phyloP scores from a whole-genome alignment of 1,140 invertebrate species.

The Plodia interpunctella region DNA sequence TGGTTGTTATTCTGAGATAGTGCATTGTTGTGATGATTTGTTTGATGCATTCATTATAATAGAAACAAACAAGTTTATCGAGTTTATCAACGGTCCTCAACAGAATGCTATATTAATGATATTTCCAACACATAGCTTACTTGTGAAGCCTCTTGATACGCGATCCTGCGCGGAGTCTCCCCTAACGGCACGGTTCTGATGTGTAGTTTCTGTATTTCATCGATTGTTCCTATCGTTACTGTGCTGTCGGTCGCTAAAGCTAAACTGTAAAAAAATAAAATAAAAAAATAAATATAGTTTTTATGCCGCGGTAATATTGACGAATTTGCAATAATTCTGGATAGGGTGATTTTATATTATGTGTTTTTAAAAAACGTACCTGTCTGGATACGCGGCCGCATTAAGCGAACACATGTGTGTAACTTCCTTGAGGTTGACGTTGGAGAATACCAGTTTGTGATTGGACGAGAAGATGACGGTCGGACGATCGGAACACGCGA shows the following conservation, averaged over 20 bases:
- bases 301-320: no score
- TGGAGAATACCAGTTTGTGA: conserved; percentile 99
- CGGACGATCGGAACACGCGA: conserved; percentile 98
- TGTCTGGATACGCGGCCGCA: conserved; percentile 95
- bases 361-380: no score
- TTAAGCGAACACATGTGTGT: conserved; percentile 99
- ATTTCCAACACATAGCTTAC: no score
- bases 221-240: conserved; percentile 98
- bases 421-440: conserved; percentile 98
- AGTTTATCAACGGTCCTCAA: no score
- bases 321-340: no score
- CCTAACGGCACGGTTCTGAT: conserved; percentile 96
- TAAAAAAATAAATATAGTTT: no score
- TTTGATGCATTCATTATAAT: no score
- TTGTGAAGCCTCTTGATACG: conserved; percentile 95
- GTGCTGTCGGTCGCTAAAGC: conserved; percentile 95
- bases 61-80: no score
- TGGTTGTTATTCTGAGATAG: no score
- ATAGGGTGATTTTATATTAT: no score
- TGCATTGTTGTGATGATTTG: no score
- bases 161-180: conserved; percentile 95
- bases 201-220: conserved; percentile 99
- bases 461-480: conserved; percentile 99
- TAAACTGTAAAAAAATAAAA: conserved; percentile 79
- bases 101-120: no score